Conservation (phyloP, 1,140 invertebrate species). For the Oreohelix idahoensis region DNA sequence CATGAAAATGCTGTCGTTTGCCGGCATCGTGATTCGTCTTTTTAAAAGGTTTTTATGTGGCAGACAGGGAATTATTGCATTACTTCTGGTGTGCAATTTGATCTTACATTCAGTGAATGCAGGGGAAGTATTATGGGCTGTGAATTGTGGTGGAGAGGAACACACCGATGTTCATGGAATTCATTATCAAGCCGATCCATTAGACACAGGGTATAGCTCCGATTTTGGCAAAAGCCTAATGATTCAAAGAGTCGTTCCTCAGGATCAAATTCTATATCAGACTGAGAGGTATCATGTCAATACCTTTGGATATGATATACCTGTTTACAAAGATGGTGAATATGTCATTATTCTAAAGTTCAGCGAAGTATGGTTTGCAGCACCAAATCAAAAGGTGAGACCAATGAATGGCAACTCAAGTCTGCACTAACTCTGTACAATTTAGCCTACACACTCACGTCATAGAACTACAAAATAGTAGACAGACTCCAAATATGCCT, state of each 20-base stretch:
- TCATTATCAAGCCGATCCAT: slow-evolving; percentile 66
- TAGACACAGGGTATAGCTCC: slow-evolving; percentile 64
- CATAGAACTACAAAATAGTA: too few species aligned
- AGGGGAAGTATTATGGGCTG: slow-evolving; percentile 70
- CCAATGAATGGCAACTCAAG: too few species aligned
- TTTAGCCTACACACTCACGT: too few species aligned
- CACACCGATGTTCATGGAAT: slow-evolving; percentile 72
- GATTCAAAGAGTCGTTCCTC: slow-evolving; percentile 69
- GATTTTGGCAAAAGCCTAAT: slow-evolving; percentile 72
- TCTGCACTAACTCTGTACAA: too few species aligned
- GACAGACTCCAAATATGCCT: too few species aligned
- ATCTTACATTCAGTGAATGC: slow-evolving; percentile 45
- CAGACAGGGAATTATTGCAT: slow-evolving; percentile 10
- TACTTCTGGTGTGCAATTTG: slow-evolving; percentile 41
- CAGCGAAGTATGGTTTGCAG: slow-evolving; percentile 73
- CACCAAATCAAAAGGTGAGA: slow-evolving; percentile 71
- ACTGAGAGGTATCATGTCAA: slow-evolving; percentile 72
- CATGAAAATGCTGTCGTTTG: slow-evolving; percentile 24
- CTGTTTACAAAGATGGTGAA: slow-evolving; percentile 69
- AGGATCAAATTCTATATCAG: slow-evolving; percentile 72
- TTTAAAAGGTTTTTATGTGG: slow-evolving; percentile 9
- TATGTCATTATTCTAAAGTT: slow-evolving; percentile 74
- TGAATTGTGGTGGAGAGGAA: slow-evolving; percentile 70
- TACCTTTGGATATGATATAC: slow-evolving; percentile 72
- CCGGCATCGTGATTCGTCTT: slow-evolving; percentile 14